phyloP scores from a whole-genome alignment of 64 coral and sea anemone genomes.

The Platygyra sinensis region DNA sequence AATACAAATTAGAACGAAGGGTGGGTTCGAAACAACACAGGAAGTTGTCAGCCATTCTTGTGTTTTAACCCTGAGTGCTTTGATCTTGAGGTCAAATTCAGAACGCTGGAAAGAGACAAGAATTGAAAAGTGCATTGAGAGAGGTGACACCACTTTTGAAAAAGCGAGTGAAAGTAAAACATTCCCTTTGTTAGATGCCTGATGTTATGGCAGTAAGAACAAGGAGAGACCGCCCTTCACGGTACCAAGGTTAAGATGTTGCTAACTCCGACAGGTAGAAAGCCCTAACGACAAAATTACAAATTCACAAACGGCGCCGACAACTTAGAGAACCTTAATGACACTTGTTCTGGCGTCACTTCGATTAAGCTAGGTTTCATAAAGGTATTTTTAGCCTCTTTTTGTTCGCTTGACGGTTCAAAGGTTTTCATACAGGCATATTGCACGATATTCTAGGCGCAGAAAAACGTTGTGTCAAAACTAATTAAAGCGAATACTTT shows the following conservation, averaged over 20 bases:
- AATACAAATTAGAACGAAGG: background rate
- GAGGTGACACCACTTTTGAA: background rate
- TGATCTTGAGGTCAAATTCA: background rate
- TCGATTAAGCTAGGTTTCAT: conserved; percentile 31
- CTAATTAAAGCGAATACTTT: background rate
- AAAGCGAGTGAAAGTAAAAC: background rate
- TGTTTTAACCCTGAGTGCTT: background rate
- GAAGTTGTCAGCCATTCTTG: no score
- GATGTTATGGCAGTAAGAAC: background rate
- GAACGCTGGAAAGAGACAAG: no score
- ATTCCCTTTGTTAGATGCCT: background rate
- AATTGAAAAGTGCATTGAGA: background rate
- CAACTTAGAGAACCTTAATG: conserved; percentile 22
- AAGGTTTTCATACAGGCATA: background rate
- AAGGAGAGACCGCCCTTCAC: background rate
- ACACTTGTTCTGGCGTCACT: conserved; percentile 7
- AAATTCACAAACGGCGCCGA: conserved; percentile 38
- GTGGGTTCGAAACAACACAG: conserved; percentile 1
- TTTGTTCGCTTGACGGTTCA: conserved; percentile 20
- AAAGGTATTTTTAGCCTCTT: conserved; percentile 10
- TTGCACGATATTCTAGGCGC: background rate
- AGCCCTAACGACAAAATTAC: conserved; percentile 29
- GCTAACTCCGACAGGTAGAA: background rate
- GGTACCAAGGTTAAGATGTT: background rate
- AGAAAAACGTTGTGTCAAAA: background rate